These are phyloP conservation scores for Meteorus cinctellus DNA, from an alignment of 2,888 invertebrate species.

Conservation along the genomic window DNA sequence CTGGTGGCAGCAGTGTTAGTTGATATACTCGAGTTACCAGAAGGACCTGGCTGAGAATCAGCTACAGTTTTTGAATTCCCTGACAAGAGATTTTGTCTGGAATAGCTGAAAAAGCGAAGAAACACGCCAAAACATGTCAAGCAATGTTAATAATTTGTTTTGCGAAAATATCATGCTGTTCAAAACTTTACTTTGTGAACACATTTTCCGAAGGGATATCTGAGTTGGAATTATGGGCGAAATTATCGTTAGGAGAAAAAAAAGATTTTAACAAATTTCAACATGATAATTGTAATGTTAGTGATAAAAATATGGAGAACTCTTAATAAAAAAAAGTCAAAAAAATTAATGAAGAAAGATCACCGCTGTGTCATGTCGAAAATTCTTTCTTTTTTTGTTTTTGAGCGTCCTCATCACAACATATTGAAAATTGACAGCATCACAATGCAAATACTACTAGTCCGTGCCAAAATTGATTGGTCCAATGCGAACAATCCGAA, in stretches of 20 bases:
- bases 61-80: conserved; percentile 79
- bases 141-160: not conserved
- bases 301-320: not conserved
- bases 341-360: not conserved
- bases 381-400: too few relatives aligned
- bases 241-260: not conserved
- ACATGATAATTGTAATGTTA: not conserved
- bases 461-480: too few relatives aligned
- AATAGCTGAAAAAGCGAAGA: conserved; percentile 81
- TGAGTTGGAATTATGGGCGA: not conserved
- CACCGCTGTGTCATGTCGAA: too few relatives aligned
- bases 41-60: conserved; percentile 55
- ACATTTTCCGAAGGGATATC: not conserved
- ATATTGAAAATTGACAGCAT: too few relatives aligned
- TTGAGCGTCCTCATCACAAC: too few relatives aligned
- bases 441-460: too few relatives aligned
- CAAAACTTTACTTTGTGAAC: not conserved
- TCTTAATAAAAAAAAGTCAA: not conserved
- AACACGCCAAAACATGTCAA: conserved; percentile 45
- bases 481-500: too few relatives aligned
- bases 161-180: not conserved
- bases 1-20: conserved; percentile 56
- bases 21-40: conserved; percentile 56
- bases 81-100: conserved; percentile 90
- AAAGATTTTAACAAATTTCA: not conserved